These are phyloP conservation scores for Morone saxatilis DNA, from an alignment of 2,113 vertebrate genomes.

Conservation along the genomic window DNA sequence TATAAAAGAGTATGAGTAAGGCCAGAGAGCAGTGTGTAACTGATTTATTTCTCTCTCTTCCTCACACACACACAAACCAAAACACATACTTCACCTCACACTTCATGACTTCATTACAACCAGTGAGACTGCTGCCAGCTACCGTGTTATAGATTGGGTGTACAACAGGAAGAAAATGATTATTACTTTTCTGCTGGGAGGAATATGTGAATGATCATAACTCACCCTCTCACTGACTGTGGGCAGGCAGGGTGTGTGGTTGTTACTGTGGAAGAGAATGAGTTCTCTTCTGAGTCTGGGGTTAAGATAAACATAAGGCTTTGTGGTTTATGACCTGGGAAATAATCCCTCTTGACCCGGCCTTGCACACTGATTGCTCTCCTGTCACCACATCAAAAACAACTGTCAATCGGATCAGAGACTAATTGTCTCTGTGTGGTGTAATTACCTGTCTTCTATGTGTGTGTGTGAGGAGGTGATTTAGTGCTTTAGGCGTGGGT, in stretches of 20 bases:
- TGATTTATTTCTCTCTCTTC: neutral
- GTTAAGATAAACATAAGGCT: conserved; percentile 16
- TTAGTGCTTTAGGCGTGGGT: conserved; percentile 4
- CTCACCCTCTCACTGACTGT: conserved; percentile 4
- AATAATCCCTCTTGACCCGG: conserved; percentile 27
- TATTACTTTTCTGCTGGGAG: conserved; percentile 27
- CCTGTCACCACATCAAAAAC: conserved; percentile 27
- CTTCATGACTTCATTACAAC: neutral
- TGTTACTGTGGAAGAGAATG: neutral
- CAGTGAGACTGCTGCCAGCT: conserved; percentile 15
- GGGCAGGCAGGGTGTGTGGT: neutral
- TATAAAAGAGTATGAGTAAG: neutral
- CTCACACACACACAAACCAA: neutral
- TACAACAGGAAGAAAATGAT: neutral
- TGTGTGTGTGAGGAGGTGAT: conserved; percentile 8
- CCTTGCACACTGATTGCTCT: conserved; percentile 1
- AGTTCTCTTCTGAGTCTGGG: neutral
- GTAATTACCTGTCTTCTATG: conserved; percentile 22
- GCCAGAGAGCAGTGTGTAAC: neutral
- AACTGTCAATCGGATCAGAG: neutral
- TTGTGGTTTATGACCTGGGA: conserved; percentile 18
- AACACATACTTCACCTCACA: conserved; percentile 10
- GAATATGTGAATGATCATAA: conserved; percentile 26
- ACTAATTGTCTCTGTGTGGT: conserved; percentile 14
- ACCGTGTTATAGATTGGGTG: conserved; percentile 25